phyloP scores from a whole-genome alignment of 1,140 invertebrate genomes.

The Aphelinus certus region DNA sequence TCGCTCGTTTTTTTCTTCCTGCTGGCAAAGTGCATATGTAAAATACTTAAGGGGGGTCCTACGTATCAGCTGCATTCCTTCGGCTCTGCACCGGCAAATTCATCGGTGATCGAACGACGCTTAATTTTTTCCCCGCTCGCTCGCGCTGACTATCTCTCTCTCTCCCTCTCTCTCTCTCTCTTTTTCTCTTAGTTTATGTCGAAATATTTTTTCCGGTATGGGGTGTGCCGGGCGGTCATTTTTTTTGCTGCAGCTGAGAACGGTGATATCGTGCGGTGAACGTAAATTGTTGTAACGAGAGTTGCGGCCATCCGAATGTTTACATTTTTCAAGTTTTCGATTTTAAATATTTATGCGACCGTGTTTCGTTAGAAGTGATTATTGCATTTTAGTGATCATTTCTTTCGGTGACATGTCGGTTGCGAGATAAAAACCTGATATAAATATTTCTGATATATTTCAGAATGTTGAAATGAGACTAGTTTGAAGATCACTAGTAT shows the following conservation, averaged over 20 bases:
- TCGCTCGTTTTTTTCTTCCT: constrained; percentile 8
- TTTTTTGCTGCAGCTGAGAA: no score
- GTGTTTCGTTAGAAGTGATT: no score
- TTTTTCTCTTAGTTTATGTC: neutral
- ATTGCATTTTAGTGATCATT: no score
- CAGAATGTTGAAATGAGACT: no score
- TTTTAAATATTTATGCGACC: no score
- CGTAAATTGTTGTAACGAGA: constrained; percentile 9
- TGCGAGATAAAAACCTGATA: no score
- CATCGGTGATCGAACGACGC: constrained; percentile 23
- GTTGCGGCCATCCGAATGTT: neutral
- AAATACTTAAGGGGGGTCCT: constrained; percentile 19
- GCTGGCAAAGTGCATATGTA: constrained; percentile 13
- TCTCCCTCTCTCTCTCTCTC: neutral
- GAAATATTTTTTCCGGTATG: constrained; percentile 5
- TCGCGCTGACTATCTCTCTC: no score
- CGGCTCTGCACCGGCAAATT: constrained; percentile 1
- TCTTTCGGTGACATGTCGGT: no score
- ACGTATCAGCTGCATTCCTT: constrained; percentile 4
- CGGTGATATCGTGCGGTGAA: neutral
- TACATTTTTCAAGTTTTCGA: no score
- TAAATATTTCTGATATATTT: no score
- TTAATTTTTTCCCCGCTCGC: constrained; percentile 6
- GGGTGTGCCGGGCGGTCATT: neutral
- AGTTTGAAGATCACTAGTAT: no score